Evolutionary conservation across 1,140 invertebrate species (phyloP), one percentile per base, ranked within the genome.

Genomic region (Cydia amplana): DNA sequence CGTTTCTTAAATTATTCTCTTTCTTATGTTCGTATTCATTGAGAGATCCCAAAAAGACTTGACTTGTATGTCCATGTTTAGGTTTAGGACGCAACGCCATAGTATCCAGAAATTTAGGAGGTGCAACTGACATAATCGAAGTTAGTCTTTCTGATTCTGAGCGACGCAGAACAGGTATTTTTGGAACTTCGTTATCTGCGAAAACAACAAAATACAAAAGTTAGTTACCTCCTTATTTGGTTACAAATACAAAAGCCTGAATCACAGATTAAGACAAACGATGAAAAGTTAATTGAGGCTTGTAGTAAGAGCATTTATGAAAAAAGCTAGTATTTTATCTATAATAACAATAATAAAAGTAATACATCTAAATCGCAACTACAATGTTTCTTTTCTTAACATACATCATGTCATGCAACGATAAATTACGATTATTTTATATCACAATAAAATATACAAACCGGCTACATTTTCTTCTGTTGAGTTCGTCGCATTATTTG

Each of bases 11-110:
- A 40, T 12, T 10, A 40, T 70, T 70, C 3, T 70, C 65, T 73
- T 83, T 83, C 36, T 67, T 77, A 18, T 80, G 79, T 74, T 91
- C 87, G 64, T 80, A 82, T 80, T 93, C 88, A 80, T 78, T 85
- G n/a, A 86, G 82, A 75, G 91, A 85, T 74, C 89, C 88, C 28
- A 93, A 80, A 79, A 95, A 95, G 82, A 94, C 93, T 91, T 95
- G 93, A 84, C 94, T 93, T 51, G 94, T 93, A 86, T 95, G 94
- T 64, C 90, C 93, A 84, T 94, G 88, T 82, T 93, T 94, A 78
- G 93, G 93, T 83, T 94, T 94, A n/a, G 95, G 93, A 80, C 96
- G 94, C 77, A 97, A 91, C 20, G 96, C 95, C 96, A 97, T 97
- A 18, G 96, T 97, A 84, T 97, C 93, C 64, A 93, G 83, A 83